phyloP scores from a whole-genome alignment of 2,888 invertebrate genomes.

The Dasysyrphus albostriatus region DNA sequence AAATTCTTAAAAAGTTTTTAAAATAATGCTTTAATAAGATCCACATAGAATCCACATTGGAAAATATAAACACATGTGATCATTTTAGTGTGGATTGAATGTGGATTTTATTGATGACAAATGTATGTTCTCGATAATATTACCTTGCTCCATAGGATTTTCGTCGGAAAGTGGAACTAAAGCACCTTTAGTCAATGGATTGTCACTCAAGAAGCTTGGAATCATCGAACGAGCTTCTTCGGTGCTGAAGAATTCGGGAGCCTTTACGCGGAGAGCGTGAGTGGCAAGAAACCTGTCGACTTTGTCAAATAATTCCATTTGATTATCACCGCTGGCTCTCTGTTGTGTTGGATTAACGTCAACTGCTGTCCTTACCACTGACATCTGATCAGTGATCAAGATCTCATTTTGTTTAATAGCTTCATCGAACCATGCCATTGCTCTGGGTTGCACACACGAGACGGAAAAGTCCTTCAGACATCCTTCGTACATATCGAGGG shows the following conservation, averaged over 20 bases:
- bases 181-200: constrained; percentile 87
- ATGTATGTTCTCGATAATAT: constrained; percentile 16
- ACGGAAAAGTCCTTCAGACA: constrained; percentile 89
- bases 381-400: constrained; percentile 90
- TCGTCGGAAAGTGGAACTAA: constrained; percentile 88
- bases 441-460: constrained; percentile 91
- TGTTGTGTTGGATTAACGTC: constrained; percentile 78
- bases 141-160: constrained; percentile 80
- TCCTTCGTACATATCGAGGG: constrained; percentile 87
- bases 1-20: background rate
- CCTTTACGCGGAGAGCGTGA: constrained; percentile 90
- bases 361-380: constrained; percentile 87
- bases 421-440: constrained; percentile 89
- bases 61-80: background rate
- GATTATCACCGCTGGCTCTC: constrained; percentile 80
- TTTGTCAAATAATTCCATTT: constrained; percentile 87
- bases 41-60: constrained; percentile 5
- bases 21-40: background rate
- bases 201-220: constrained; percentile 81
- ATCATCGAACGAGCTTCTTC: constrained; percentile 82
- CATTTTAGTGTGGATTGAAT: background rate
- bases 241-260: constrained; percentile 87
- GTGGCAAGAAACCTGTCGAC: constrained; percentile 90
- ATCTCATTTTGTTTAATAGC: constrained; percentile 89
- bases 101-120: background rate